Base-by-base conservation (phyloP, 2,888 invertebrate species). In the Cenopis cana region DNA sequence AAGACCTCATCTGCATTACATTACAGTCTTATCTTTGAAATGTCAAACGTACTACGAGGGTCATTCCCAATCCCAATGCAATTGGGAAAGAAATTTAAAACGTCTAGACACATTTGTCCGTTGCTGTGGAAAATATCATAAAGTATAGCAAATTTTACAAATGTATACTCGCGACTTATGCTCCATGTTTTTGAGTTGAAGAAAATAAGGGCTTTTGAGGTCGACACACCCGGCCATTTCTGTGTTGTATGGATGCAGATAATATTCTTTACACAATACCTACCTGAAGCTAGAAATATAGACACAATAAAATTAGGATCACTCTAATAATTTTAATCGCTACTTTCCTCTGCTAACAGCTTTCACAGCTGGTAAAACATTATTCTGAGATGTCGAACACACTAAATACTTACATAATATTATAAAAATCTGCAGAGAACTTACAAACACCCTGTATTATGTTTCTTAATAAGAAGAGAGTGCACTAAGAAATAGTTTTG, bases 41-140 rank as follows among this genome's bases (percentile, higher is more conserved):
- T 56, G 69, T 46, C 50, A 69, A 52, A 69, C 33, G 11, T 5
- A 38, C 41, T 3, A n/a, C n/a, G n/a, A 17, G 55, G 50, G 38
- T 61, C 50, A 61, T 66, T 66, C 52, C 49, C 49, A 24, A 60
- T 66, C 52, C 49, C 49, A 24, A 60, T 60, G 36, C 59, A 67
- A 67, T 71, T 67, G 55, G 38, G 20, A 46, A 67, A n/a, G 60
- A 75, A 76, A 78, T 82, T 82, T 82, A 81, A 74, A 72, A 55
- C 72, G 82, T 82, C 82, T 82, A 82, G 82, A 67, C 71, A 29
- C 71, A 61, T 71, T 71, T 67, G 49, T 66, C 20, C n/a, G 59
- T 49, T 36, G 18, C 38, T 41, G 36, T 49, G n/a, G 14, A 49
- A 46, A 50, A 60, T 38, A 61, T 38, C 46, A 61, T 71, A 71